Conservation (phyloP, 2,888 invertebrate genomes). For the Tigriopus californicus region DNA sequence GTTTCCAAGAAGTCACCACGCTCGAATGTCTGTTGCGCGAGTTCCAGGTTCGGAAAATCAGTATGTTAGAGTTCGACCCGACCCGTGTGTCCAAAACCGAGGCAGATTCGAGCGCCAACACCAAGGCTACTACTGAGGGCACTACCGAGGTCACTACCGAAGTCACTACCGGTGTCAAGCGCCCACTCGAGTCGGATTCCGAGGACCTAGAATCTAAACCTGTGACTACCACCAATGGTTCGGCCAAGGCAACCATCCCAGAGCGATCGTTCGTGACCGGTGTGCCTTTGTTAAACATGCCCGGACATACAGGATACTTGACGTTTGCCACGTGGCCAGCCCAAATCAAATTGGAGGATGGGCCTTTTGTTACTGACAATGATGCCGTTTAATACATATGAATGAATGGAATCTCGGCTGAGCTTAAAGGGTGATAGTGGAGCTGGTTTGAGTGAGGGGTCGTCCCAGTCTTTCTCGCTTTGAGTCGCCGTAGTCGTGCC, state of each 20-base stretch:
- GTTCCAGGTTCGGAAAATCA: conserved; percentile 20
- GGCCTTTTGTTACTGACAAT: not conserved
- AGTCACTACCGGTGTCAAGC: too few species aligned
- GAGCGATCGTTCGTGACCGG: conserved; percentile 40
- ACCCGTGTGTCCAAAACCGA: conserved; percentile 14
- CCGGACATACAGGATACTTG: conserved; percentile 90
- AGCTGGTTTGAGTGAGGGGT: too few species aligned
- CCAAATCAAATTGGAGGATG: conserved; percentile 7
- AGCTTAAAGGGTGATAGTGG: too few species aligned
- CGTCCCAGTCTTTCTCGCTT: too few species aligned
- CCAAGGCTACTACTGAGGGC: too few species aligned
- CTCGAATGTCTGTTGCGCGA: conserved; percentile 57
- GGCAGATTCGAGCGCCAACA: not conserved
- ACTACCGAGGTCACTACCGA: too few species aligned
- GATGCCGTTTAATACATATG: too few species aligned
- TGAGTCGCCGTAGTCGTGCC: too few species aligned
- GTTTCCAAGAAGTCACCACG: conserved; percentile 67
- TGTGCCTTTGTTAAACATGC: conserved; percentile 47
- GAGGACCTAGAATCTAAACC: not conserved
- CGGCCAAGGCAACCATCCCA: not conserved
- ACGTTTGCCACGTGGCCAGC: conserved; percentile 70
- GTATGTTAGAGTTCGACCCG: conserved; percentile 18
- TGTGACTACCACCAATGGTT: not conserved
- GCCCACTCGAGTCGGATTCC: not conserved
- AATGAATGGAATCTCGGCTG: too few species aligned